Percentiles rank a stretch among this genome's conserved stretches.
phyloP scores from a whole-genome alignment of 2,797 vertebrate genomes.

The Danio albolineatus region DNA sequence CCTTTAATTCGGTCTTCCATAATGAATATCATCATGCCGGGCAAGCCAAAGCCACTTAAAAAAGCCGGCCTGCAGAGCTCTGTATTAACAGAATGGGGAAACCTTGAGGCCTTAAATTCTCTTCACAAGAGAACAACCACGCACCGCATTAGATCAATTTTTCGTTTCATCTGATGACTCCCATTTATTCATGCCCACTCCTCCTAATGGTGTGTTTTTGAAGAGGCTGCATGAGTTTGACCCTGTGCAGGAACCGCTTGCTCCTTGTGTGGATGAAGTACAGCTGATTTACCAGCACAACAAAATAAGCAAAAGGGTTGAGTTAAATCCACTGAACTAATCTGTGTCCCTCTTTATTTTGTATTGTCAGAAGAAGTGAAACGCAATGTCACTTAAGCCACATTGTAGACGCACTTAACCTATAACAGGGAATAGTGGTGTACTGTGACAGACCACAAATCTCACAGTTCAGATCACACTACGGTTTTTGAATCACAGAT shows the following conservation, averaged over 20 bases:
- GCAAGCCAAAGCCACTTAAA: constrained; percentile 34
- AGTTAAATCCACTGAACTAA: background rate
- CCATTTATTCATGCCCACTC: constrained; percentile 29
- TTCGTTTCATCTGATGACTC: constrained; percentile 34
- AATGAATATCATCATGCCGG: constrained; percentile 29
- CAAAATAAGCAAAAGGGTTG: background rate
- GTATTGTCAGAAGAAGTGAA: background rate
- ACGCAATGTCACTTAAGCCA: background rate
- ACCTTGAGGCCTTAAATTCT: constrained; percentile 30
- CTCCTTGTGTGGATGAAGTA: background rate
- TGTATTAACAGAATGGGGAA: constrained; percentile 32
- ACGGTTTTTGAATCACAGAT: too few relatives aligned
- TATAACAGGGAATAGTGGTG: background rate
- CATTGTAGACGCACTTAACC: background rate
- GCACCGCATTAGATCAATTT: constrained; percentile 47
- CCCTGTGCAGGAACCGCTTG: background rate
- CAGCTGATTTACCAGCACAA: background rate
- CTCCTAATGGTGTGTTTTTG: constrained; percentile 2
- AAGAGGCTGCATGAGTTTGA: constrained; percentile 18
- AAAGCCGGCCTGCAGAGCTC: constrained; percentile 23
- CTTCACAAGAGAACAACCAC: constrained; percentile 42
- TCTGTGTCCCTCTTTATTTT: background rate
- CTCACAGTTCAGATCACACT: too few relatives aligned
- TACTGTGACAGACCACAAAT: too few relatives aligned
- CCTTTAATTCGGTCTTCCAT: constrained; percentile 31